Conservation (phyloP, 2,888 invertebrate genomes). For the Marasmarcha lunaedactyla region DNA sequence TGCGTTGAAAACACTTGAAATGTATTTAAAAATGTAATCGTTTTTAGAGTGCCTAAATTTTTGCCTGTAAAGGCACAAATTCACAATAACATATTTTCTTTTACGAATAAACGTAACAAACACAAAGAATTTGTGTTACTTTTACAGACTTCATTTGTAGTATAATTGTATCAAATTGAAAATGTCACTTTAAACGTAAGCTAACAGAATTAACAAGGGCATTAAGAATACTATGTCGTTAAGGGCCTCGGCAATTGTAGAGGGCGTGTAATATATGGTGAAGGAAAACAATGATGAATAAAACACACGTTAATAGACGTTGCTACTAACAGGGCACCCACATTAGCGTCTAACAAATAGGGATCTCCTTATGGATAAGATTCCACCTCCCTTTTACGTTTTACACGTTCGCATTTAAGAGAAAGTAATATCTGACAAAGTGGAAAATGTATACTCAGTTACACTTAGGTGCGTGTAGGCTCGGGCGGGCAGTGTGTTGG, state of each 20-base stretch:
- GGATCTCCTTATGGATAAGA: conserved; percentile 53
- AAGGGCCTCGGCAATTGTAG: conserved; percentile 38
- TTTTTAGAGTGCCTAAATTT: too few species aligned
- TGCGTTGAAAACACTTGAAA: too few species aligned
- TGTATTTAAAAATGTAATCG: too few species aligned
- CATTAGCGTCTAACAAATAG: conserved; percentile 55
- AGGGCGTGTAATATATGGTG: conserved; percentile 34
- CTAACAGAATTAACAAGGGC: conserved; percentile 40
- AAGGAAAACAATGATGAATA: conserved; percentile 51
- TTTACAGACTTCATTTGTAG: too few species aligned
- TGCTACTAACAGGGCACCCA: conserved; percentile 41
- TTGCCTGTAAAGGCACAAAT: too few species aligned
- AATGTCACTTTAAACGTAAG: conserved; percentile 34
- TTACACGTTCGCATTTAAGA: conserved; percentile 45
- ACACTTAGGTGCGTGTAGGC: conserved; percentile 53
- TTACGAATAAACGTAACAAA: too few species aligned
- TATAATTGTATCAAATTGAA: conserved; percentile 17
- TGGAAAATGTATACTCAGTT: conserved; percentile 54
- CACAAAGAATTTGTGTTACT: too few species aligned
- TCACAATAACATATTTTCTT: too few species aligned
- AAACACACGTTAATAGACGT: conserved; percentile 52
- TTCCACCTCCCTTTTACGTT: conserved; percentile 41
- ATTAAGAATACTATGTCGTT: conserved; percentile 48
- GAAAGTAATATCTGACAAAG: conserved; percentile 60
- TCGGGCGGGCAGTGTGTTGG: conserved; percentile 38